Evolutionary conservation across 2,113 vertebrate genomes (phyloP), one percentile per base, ranked within the genome.

Genomic region (Salminus brasiliensis): DNA sequence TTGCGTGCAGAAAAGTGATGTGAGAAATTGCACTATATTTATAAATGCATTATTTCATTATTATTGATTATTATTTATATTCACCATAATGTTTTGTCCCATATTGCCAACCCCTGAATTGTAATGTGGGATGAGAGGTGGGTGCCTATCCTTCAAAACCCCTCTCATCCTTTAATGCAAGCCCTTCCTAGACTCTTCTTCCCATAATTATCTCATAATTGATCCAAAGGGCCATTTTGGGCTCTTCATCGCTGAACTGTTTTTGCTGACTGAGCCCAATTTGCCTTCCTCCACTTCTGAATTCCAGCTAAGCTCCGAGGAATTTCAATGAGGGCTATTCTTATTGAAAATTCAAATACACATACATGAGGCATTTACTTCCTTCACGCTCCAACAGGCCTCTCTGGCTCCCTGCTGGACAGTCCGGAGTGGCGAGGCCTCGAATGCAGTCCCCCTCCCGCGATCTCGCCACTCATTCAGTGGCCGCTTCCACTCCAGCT

Each of bases 351-450:
- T 74, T 60, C 18, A 75, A 62, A 62, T 27, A 11, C 62, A 9
- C 29, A 60, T 39, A 21, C 53, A 52, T 60, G n/a, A 3, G 13
- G 34, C 39, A 43, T 45, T 73, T 29, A 41, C 65, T n/a, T 57
- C 15, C 36, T 68, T 74, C 78, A 74, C 29, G 72, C 65, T 49
- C 69, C 12, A 63, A 21, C 32, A 30, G 71, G 59, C 36, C 16
- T 53, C 60, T n/a, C 63, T 67, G 71, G 78, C 47, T 73, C 32
- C 49, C 69, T 30, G 70, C 78, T 34, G 59, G 72, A 69, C 52
- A 7, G 72, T 39, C 65, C 63, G 41, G 41, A 25, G 34, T 29
- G 2, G 9, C 13, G 41, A 41, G 32, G n/a, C 55, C 15, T 5
- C 47, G 9, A 32, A 77, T 29, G 9, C 52, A 36, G 30, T 13